phyloP scores from a whole-genome alignment of 2,797 vertebrate genomes.

The Bovichtus diacanthus region DNA sequence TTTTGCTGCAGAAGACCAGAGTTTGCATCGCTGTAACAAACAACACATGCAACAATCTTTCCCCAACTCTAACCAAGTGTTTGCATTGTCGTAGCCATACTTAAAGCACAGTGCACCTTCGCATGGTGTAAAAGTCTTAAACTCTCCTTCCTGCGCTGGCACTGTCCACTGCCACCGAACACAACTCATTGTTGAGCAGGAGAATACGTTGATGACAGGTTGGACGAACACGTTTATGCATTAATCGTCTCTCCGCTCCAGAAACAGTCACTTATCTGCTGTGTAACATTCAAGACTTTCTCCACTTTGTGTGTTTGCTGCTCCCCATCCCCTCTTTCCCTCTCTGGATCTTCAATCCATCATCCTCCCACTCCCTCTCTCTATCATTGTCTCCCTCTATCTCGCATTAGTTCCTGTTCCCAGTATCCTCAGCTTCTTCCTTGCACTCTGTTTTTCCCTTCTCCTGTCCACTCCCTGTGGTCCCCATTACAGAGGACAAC shows the following conservation, averaged over 20 bases:
- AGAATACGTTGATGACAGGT: constrained; percentile 6
- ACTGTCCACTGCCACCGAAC: background rate
- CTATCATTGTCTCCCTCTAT: constrained; percentile 17
- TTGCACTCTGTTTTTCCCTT: constrained; percentile 35
- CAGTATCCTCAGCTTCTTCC: constrained; percentile 30
- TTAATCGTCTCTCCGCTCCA: background rate
- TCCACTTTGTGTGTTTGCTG: background rate
- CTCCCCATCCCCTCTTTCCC: background rate
- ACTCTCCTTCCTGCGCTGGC: background rate
- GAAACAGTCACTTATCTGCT: background rate
- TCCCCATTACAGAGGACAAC: constrained; percentile 58
- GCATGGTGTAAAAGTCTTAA: constrained; percentile 12
- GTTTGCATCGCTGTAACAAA: background rate
- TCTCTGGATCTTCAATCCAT: constrained; percentile 37
- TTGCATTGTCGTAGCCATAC: too few species aligned
- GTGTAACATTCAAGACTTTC: background rate
- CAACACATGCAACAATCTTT: background rate
- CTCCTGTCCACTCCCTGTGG: constrained; percentile 45
- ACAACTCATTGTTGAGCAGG: constrained; percentile 10
- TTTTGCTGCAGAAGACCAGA: too few species aligned
- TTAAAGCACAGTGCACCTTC: background rate
- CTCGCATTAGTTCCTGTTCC: constrained; percentile 41
- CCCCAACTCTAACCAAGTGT: too few species aligned
- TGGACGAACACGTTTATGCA: constrained; percentile 5
- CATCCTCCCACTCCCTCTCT: constrained; percentile 15